phyloP scores from a whole-genome alignment of 1,140 invertebrate genomes.

The Drosophila neocordata region DNA sequence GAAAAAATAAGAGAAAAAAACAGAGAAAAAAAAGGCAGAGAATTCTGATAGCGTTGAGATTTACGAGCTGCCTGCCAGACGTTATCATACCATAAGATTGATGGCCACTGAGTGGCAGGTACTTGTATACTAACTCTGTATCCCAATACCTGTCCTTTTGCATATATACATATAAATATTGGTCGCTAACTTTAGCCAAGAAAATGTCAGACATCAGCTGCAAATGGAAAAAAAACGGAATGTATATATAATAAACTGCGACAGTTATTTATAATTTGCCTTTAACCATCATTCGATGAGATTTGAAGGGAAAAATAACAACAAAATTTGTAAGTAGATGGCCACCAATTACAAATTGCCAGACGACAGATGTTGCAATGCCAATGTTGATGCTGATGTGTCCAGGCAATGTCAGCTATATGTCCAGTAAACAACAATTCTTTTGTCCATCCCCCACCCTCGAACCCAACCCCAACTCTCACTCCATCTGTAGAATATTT shows the following conservation, averaged over 20 bases:
- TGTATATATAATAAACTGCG: conserved; percentile 68
- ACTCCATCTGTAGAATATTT: conserved; percentile 46
- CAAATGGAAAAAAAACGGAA: neutral
- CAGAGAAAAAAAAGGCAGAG: conserved; percentile 16
- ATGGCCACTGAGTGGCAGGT: conserved; percentile 62
- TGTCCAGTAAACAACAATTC: conserved; percentile 58
- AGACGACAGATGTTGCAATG: conserved; percentile 24
- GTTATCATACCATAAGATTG: conserved; percentile 75
- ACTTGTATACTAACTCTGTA: conserved; percentile 9
- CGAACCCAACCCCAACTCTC: too few relatives aligned
- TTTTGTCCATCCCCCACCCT: conserved; percentile 12
- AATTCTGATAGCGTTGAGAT: conserved; percentile 67
- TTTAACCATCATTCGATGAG: neutral
- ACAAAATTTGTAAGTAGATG: too few relatives aligned
- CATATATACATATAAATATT: neutral
- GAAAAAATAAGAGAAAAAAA: conserved; percentile 26
- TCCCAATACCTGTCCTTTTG: neutral
- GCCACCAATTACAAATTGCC: conserved; percentile 48
- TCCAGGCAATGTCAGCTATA: conserved; percentile 47
- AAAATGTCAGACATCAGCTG: conserved; percentile 1
- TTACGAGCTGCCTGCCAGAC: conserved; percentile 74
- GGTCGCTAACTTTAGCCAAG: neutral
- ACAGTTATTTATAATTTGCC: conserved; percentile 58
- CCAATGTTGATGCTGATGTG: neutral
- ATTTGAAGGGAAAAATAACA: too few relatives aligned